Conservation (phyloP, 2,888 invertebrate genomes). For the Melitaea athalia region DNA sequence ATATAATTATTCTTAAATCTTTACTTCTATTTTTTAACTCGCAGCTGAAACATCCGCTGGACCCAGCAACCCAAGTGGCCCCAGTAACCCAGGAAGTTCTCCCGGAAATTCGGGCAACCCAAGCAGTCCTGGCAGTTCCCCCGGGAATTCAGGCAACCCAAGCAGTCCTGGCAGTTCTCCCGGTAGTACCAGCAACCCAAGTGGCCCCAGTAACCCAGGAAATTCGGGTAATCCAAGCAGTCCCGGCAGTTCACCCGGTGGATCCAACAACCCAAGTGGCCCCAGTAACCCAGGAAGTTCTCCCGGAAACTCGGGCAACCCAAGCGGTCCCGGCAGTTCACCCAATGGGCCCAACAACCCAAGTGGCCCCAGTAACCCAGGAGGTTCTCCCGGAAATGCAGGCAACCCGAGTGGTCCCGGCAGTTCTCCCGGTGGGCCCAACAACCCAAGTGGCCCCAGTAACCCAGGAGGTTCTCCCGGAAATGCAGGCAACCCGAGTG, state of each 20-base stretch:
- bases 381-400: no score
- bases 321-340: not conserved
- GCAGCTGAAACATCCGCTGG: not conserved
- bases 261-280: not conserved
- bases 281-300: not conserved
- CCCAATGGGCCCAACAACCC: no score
- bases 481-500: no score
- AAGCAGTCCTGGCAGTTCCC: not conserved
- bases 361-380: no score
- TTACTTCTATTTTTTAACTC: no score
- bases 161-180: not conserved
- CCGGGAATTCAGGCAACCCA: not conserved
- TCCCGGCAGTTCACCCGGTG: not conserved
- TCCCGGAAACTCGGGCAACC: not conserved
- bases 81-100: not conserved
- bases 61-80: not conserved
- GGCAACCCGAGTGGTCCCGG: no score
- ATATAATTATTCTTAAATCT: no score
- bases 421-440: no score
- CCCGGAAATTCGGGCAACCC: no score
- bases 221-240: not conserved
- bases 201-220: not conserved
- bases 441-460: not conserved
- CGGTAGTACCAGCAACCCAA: not conserved
- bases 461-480: not conserved